Base-by-base conservation (phyloP, 2,888 invertebrate genomes). In the Chymomyza caudatula region DNA sequence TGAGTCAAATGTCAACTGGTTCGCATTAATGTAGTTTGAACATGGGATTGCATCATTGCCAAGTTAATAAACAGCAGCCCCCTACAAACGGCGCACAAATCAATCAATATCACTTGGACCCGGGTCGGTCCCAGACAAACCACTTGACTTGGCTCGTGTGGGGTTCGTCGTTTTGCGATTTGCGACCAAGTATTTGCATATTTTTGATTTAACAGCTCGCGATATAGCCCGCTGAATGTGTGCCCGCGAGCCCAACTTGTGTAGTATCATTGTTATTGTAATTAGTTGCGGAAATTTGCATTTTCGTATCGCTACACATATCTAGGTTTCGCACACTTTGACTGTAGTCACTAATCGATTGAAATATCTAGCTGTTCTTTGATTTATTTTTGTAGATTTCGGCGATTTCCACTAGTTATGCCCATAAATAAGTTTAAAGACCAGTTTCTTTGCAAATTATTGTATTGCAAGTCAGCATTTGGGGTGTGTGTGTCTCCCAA, bases 151-250 rank as follows among this genome's bases (percentile, higher is more conserved):
- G 42, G 37, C 42, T 25, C 37, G 55, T 20, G 19, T 58, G 37
- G 55, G 57, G 15, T 59, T 60, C 15, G 42, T 56, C 23, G 49
- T 25, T n/a, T 22, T 17, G 42, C 8, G 42, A 47, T 29, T 54
- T n/a, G n/a, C 13, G n/a, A n/a, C 25, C 29, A 25, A 49, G 74
- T 73, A 69, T 87, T 87, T 86, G 83, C 87, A 86, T 80, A 80
- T 85, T 85, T 86, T 83, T 87, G 75, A 84, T 84, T 85, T 87
- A 88, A 74, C 85, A 78, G 77, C 85, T 79, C 85, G 76, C 61
- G n/a, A n/a, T n/a, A n/a, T n/a, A n/a, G n/a, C n/a, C n/a, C n/a
- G n/a, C n/a, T n/a, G n/a, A n/a, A n/a, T n/a, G n/a, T n/a, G n/a
- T n/a, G n/a, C n/a, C n/a, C n/a, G n/a, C n/a, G n/a, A n/a, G n/a